A percentile compares a stretch with the other conserved stretches of the same genome.
Conservation (phyloP, 1,140 invertebrate genomes). For the Aphidius gifuensis region DNA sequence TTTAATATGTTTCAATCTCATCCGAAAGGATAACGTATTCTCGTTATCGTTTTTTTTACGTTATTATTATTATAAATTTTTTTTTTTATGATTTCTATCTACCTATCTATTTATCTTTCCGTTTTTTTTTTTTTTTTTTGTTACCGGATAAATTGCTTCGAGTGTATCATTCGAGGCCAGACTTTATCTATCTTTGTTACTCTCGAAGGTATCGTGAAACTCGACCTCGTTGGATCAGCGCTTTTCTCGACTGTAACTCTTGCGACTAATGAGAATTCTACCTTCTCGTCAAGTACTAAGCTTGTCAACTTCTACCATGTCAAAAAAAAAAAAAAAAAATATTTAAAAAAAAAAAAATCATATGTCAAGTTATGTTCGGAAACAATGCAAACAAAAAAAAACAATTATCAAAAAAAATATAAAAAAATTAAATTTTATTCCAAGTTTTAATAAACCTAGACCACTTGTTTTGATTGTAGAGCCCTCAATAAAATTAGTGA, state of each 20-base stretch:
- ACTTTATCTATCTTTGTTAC: neutral
- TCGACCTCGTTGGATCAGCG: constrained; percentile 27
- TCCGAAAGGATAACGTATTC: constrained; percentile 1
- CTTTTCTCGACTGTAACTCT: constrained; percentile 27
- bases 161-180: constrained; percentile 9
- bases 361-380: too few relatives aligned
- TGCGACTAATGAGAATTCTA: constrained; percentile 28
- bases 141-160: constrained; percentile 24
- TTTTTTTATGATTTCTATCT: neutral
- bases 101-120: neutral
- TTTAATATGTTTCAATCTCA: neutral
- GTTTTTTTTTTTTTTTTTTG: constrained; percentile 12
- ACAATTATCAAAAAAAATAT: too few relatives aligned
- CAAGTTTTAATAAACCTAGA: too few relatives aligned
- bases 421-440: too few relatives aligned
- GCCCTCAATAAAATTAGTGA: neutral
- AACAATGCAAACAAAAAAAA: neutral
- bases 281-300: constrained; percentile 17
- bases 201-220: constrained; percentile 16
- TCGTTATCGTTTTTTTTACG: neutral
- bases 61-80: too few relatives aligned
- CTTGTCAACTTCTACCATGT: neutral
- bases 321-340: too few relatives aligned
- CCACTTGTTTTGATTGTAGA: neutral
- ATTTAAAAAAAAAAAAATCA: too few relatives aligned